Base-by-base conservation (phyloP, 2,113 vertebrate species). In the Gymnocephalus cernua region DNA sequence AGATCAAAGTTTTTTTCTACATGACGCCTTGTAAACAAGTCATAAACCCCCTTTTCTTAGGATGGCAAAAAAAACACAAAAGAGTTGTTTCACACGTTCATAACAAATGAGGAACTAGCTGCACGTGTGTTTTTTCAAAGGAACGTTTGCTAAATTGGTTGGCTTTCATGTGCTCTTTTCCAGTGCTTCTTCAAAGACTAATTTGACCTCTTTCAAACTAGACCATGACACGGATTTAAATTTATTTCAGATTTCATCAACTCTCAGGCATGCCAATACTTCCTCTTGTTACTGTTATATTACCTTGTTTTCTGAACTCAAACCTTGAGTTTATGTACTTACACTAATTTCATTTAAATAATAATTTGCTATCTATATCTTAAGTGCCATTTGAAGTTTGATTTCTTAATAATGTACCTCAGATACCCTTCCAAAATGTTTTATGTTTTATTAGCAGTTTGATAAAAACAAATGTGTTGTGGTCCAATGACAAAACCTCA, bases 51-150 rank as follows among this genome's bases (percentile, higher is more conserved):
- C 27, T 74, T 65, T 16, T 45, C 13, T 47, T 56, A 14, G 14
- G 56, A 61, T n/a, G 67, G 80, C 57, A 65, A 41, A 47, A 45
- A 35, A 54, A 61, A 68, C 48, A 67, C 66, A 70, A 69, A 57
- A 13, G 45, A 79, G 76, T 86, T 86, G 44, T 81, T 93, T 93
- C 87, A 83, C 92, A 91, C 73, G 51, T 62, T 56, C 3, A 68
- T 82, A 89, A 82, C 67, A 90, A 89, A 88, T 25, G 45, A 67
- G 48, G 57, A 68, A 79, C 48, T 19, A 11, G 53, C 3, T 72
- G 74, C 88, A 87, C 79, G 84, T 91, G 86, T 86, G 81, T 82
- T 73, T 67, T 79, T 82, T 77, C 63, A 84, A 83, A 74, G 77
- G 4, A 16, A 4, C 47, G 54, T n/a, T 74, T 69, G n/a, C 23